These are phyloP conservation scores for Portunus trituberculatus DNA, from an alignment of 1,140 invertebrate genomes.

Conservation along the genomic window DNA sequence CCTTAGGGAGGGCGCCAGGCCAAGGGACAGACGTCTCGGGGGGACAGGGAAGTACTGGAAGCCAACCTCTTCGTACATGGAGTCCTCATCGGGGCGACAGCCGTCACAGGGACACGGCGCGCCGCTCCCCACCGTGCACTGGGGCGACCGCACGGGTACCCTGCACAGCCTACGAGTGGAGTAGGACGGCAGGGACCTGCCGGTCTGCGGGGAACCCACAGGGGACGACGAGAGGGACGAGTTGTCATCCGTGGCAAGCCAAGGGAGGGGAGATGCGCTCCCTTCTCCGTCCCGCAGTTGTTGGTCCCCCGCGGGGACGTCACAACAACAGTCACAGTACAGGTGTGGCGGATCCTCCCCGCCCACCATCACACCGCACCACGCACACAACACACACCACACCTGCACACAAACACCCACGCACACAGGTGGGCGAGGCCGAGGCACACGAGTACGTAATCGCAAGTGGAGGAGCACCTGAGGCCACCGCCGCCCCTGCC, in stretches of 20 bases:
- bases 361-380: constrained; percentile 57
- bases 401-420: too few relatives aligned
- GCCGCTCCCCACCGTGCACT: neutral
- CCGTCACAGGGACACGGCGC: constrained; percentile 49
- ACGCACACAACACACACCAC: neutral
- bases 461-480: neutral
- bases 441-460: neutral
- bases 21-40: neutral
- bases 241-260: constrained; percentile 45
- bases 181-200: neutral
- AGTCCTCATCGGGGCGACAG: constrained; percentile 54
- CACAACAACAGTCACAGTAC: constrained; percentile 65
- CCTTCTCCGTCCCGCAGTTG: neutral
- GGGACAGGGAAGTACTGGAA: constrained; percentile 40
- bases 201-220: neutral
- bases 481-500: constrained; percentile 10
- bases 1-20: neutral
- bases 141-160: neutral
- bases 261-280: constrained; percentile 43
- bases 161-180: neutral
- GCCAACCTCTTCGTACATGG: constrained; percentile 62
- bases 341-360: constrained; percentile 49
- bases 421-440: too few relatives aligned
- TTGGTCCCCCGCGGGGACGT: neutral
- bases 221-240: neutral